Conservation (phyloP, 2,888 invertebrate species). For the Eulithis testata region DNA sequence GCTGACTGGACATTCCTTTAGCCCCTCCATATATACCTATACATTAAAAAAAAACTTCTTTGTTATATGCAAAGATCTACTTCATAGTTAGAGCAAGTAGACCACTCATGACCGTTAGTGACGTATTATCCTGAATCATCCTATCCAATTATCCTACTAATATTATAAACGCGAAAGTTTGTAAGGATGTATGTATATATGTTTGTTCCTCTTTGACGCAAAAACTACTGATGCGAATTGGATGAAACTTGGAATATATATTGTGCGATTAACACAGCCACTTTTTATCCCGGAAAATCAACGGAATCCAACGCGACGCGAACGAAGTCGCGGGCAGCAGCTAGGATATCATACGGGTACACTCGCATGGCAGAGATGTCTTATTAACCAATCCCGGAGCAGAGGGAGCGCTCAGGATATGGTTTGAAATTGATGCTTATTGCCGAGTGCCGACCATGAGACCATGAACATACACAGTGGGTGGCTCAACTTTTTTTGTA, state of each 20-base stretch:
- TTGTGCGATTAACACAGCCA: no score
- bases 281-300: no score
- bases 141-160: slow-evolving; percentile 17
- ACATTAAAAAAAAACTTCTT: no score
- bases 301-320: no score
- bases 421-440: slow-evolving; percentile 79
- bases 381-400: slow-evolving; percentile 58
- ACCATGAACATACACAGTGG: slow-evolving; percentile 46
- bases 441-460: slow-evolving; percentile 50
- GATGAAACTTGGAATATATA: no score
- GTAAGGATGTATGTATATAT: no score
- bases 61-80: background rate
- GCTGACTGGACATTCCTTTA: no score
- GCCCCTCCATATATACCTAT: no score
- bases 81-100: background rate
- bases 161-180: no score
- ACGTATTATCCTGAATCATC: slow-evolving; percentile 33
- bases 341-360: slow-evolving; percentile 50
- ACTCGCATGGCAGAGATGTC: slow-evolving; percentile 44
- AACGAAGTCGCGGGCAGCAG: no score
- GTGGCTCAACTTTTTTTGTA: slow-evolving; percentile 30
- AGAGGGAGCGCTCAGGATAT: slow-evolving; percentile 72
- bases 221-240: no score
- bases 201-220: no score
- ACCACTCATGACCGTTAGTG: slow-evolving; percentile 10